Evolutionary conservation across 2,113 vertebrate species (phyloP), one percentile per base, ranked within the genome.

Genomic region (Tragelaphus imberbis): DNA sequence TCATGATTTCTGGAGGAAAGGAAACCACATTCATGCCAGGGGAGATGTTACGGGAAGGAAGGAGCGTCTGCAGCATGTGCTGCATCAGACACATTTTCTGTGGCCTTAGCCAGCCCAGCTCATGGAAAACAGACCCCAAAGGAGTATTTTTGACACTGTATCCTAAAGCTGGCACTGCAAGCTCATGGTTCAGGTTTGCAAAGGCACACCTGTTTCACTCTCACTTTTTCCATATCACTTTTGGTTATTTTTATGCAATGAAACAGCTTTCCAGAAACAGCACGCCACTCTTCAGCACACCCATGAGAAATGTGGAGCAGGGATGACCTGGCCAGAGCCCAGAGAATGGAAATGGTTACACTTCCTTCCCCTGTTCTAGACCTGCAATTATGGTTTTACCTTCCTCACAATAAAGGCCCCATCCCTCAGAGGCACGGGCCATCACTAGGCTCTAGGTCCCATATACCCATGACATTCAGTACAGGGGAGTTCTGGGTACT

Each of bases 131-230:
- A 13, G 10, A 27, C 5, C 40, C 63, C 51, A 27, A n/a, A 59
- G n/a, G 11, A 82, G 55, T 10, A 4, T 13, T 10, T n/a, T 11
- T 4, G 1, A n/a, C 11, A 1, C 0, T 23, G 28, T 53, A 36
- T 25, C 89, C 36, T 7, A 17, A 10, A 21, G 49, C 3, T 30
- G 56, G 63, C 47, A 23, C 51, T 4, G 27, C 6, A 59, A 10
- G 15, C 44, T 56, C 1, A 2, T 6, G 13, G 7, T 40, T 65
- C 44, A 79, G 59, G 49, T 51, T 28, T 51, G 58, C 44, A 44
- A 82, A 93, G 75, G 25, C n/a, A 77, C 3, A 40, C 2, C 1
- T 27, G 47, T 61, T 65, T 85, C 28, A 40, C 33, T 44, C 65
- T 51, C 68, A 14, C 10, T 2, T 16, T 19, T 30, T 90, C 71